A percentile compares a stretch with the other conserved stretches of the same genome.
Evolutionary conservation across 2,888 invertebrate species (phyloP).

Genomic region (Trichogramma dendrolimi): DNA sequence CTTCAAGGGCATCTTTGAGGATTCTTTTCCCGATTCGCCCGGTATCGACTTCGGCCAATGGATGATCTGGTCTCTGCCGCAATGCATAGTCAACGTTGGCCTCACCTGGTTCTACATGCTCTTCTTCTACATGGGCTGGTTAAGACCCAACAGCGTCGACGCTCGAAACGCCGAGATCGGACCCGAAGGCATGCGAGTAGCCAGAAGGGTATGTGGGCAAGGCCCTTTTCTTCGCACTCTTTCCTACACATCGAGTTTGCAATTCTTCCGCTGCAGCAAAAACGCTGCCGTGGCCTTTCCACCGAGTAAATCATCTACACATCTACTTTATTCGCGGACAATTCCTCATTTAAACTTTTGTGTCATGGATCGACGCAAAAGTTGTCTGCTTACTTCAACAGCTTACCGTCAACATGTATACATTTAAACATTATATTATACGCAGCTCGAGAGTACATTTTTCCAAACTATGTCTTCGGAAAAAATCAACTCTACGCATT

Average conservation of each 20-base stretch:
- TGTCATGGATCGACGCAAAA: too few species aligned
- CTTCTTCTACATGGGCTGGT: constrained; percentile 42
- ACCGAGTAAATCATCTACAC: too few species aligned
- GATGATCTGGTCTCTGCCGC: constrained; percentile 54
- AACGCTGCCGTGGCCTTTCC: too few species aligned
- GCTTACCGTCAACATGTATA: too few species aligned
- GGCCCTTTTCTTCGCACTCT: background rate
- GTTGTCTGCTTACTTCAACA: too few species aligned
- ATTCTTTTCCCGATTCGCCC: constrained; percentile 39
- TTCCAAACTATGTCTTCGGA: too few species aligned
- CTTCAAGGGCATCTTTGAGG: constrained; percentile 49
- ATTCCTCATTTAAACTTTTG: too few species aligned
- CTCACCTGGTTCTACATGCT: constrained; percentile 54
- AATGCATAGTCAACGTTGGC: constrained; percentile 49
- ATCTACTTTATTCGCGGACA: too few species aligned
- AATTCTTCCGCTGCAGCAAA: background rate
- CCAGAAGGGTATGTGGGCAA: constrained; percentile 37
- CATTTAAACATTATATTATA: too few species aligned
- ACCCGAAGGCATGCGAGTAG: constrained; percentile 40
- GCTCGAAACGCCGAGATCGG: constrained; percentile 37
- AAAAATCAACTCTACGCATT: too few species aligned
- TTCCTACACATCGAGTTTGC: background rate
- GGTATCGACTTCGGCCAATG: constrained; percentile 52
- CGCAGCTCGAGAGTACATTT: too few species aligned
- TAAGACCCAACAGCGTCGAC: constrained; percentile 38